These are phyloP conservation scores for Amblyornis subalaris DNA, from an alignment of 2,113 vertebrate genomes.

Conservation along the genomic window DNA sequence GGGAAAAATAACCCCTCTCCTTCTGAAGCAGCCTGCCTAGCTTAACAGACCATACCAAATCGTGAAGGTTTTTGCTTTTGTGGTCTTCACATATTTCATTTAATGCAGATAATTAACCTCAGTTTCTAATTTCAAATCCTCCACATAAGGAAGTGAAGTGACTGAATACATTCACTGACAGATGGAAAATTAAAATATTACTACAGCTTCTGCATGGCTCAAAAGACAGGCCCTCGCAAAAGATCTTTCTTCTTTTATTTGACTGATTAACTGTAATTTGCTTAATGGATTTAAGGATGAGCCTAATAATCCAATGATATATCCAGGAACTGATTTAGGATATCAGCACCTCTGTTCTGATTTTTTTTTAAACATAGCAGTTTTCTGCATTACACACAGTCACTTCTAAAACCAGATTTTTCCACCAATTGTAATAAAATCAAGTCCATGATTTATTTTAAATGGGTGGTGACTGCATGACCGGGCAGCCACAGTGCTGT, in stretches of 20 bases:
- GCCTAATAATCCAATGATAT: constrained; percentile 60
- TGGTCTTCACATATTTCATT: constrained; percentile 53
- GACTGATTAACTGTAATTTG: constrained; percentile 60
- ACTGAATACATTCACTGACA: constrained; percentile 50
- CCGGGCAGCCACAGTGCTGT: background rate
- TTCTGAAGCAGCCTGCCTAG: constrained; percentile 33
- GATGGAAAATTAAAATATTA: constrained; percentile 59
- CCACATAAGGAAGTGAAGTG: background rate
- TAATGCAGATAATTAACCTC: constrained; percentile 66
- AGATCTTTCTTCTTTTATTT: constrained; percentile 57
- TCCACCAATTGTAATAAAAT: background rate
- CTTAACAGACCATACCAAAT: constrained; percentile 60
- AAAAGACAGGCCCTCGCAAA: constrained; percentile 7
- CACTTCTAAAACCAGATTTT: background rate
- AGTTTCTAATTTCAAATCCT: constrained; percentile 66
- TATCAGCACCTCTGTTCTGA: constrained; percentile 1
- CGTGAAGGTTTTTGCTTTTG: constrained; percentile 51
- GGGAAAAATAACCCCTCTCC: constrained; percentile 45
- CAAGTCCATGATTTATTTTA: background rate
- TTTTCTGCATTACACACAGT: background rate
- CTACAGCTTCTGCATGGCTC: constrained; percentile 39
- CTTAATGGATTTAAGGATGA: constrained; percentile 68
- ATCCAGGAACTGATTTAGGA: constrained; percentile 45
- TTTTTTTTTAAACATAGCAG: background rate
- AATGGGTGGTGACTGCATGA: background rate